Base-by-base conservation (phyloP, 1,140 invertebrate species). In the Cylas formicarius region DNA sequence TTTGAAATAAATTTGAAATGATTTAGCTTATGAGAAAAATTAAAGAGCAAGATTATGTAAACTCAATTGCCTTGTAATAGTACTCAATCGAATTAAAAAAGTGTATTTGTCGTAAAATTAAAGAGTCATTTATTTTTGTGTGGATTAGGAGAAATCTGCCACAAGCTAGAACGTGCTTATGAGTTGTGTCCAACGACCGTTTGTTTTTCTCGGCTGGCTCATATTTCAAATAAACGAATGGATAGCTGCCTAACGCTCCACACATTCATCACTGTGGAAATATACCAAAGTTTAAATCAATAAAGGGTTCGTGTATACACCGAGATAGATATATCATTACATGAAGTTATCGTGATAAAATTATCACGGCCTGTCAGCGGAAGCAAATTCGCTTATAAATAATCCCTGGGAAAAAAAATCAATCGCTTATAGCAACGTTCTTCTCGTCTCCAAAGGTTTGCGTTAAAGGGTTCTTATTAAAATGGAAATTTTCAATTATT, bases 281-380 rank as follows among this genome's bases (percentile, higher is more conserved):
- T 55, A 57, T 53, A 57, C 52, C 56, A 54, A 56, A 57, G 54
- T 61, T 56, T 60, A 60, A 61, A 61, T 61, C 59, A 61, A 61
- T 61, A 61, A 52, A 40, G 47, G 11, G 42, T 53, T 53, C 54
- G 36, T 57, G 45, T 53, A 55, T 54, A 51, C 52, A 50, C 35
- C 41, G 44, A 52, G 42, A 48, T 57, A 53, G 52, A 57, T 55
- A 55, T 50, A 59, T 56, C 47, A 53, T 47, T 44, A 50, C 45
- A 53, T 39, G 48, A 55, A 59, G 50, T 55, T 50, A 57, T 55
- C 48, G 39, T 43, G 37, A 50, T 53, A 53, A 57, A 57, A 55
- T 51, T 56, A 58, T 56, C 52, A 44, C n/a, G 43, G 48, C 48
- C 53, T 48, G 51, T 58, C 56, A 55, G 32, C 50, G 23, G 18